Conservation (phyloP, 2,888 invertebrate species). For the Lochmaea crataegi region DNA sequence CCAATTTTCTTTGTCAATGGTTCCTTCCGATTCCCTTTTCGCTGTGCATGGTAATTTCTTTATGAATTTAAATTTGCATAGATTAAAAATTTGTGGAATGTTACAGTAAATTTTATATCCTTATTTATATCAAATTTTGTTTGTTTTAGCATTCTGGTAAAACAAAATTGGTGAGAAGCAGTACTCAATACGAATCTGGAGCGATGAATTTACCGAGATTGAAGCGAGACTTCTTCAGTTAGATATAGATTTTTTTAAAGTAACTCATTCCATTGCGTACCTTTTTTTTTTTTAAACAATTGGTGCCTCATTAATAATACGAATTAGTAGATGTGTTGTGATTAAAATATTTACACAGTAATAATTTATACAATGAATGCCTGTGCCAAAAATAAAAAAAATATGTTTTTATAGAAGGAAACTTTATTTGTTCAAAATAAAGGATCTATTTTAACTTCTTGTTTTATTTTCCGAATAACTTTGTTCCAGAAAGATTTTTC, state of each 20-base stretch:
- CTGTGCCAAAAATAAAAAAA: slow-evolving; percentile 55
- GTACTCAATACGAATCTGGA: slow-evolving; percentile 62
- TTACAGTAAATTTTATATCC: not conserved
- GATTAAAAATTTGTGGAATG: too few relatives aligned
- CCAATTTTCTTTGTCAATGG: too few relatives aligned
- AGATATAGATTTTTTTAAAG: slow-evolving; percentile 37
- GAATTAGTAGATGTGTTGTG: slow-evolving; percentile 38
- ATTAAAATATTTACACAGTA: slow-evolving; percentile 42
- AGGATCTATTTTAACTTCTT: slow-evolving; percentile 9
- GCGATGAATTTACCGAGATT: slow-evolving; percentile 59
- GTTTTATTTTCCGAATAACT: not conserved
- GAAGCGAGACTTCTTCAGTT: slow-evolving; percentile 56
- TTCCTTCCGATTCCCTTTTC: too few relatives aligned
- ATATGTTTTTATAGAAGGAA: slow-evolving; percentile 13
- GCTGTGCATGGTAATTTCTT: too few relatives aligned
- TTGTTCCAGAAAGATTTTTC: too few relatives aligned
- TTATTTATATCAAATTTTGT: slow-evolving; percentile 14
- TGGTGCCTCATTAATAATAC: slow-evolving; percentile 43
- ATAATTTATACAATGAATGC: slow-evolving; percentile 52
- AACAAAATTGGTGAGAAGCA: slow-evolving; percentile 61
- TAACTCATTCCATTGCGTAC: slow-evolving; percentile 46
- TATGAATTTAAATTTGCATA: too few relatives aligned
- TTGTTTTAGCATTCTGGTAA: slow-evolving; percentile 55
- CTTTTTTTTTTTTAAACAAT: slow-evolving; percentile 35
- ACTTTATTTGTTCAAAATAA: slow-evolving; percentile 29